Base-by-base conservation (phyloP, 1,140 invertebrate species). In the Panagrolaimus sp. region DNA sequence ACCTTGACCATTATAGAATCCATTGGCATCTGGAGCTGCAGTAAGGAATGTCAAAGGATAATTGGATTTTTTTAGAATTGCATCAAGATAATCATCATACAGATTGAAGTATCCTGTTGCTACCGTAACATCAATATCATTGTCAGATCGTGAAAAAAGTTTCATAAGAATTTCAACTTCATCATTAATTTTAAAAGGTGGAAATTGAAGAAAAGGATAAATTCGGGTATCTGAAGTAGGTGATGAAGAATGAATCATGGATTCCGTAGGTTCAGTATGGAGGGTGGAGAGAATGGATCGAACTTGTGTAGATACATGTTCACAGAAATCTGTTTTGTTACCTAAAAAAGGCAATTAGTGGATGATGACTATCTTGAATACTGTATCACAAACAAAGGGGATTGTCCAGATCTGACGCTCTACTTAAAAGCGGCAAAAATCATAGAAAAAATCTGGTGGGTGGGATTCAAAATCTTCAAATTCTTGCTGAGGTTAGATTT, bases 31-130 rank as follows among this genome's bases (percentile, higher is more conserved):
- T 3, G 94, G 94, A 87, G 97, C 93, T 26, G 96, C 94, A 87
- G 94, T 94, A 1, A 98, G 84, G 70, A 98, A 88, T 72, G 90
- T 88, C 83, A 90, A 91, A 58, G 72, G 55, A 47, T 89, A 85
- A 0, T 90, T 89, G 78, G 86, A 81, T 65, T 89, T 84, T 55
- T 88, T 85, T 10, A 94, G 84, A 71, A 98, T 88, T 28, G 90
- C 89, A 62, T 90, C 84, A 79, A 89, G 88, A 84, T 97, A 98
- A 45, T 91, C 87, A 65, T 90, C 86, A 1, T 93, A 95, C 44
- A 97, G 87, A 85, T 98, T 98, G 81, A 98, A 98, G 84, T 98
- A 98, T 0, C 95, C 96, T 14, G 94, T 95, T 2, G 93, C 91
- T 43, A 98, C 84, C 73, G 89, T 88, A 1, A 98, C 81, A 17